Percentiles rank a stretch among this genome's conserved stretches.
phyloP scores from a whole-genome alignment of 2,888 invertebrate species.

The Horisme vitalbata region DNA sequence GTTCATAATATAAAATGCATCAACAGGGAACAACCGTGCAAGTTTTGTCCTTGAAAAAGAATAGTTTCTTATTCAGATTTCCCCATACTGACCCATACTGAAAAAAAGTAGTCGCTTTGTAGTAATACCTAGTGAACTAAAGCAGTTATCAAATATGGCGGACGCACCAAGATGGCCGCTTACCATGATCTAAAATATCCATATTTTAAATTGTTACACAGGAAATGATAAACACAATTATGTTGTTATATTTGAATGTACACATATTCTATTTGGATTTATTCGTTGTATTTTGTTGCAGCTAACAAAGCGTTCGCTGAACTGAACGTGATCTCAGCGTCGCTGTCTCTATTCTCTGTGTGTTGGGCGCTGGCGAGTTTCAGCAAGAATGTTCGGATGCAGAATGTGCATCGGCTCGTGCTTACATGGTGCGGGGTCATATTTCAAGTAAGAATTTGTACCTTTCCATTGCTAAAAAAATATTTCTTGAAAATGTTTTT shows the following conservation, averaged over 20 bases:
- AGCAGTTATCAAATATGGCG: too few relatives aligned
- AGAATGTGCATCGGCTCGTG: constrained; percentile 92
- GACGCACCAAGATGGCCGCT: too few relatives aligned
- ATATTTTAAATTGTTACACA: too few relatives aligned
- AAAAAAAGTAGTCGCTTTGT: too few relatives aligned
- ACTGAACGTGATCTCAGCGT: constrained; percentile 90
- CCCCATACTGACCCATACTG: too few relatives aligned
- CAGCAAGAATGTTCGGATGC: constrained; percentile 92
- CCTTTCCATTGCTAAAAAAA: not conserved
- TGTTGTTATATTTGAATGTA: too few relatives aligned
- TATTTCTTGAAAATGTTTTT: not conserved
- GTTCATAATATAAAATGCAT: not conserved
- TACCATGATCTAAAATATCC: too few relatives aligned
- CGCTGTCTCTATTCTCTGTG: constrained; percentile 91
- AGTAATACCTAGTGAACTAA: too few relatives aligned
- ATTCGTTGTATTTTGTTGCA: constrained; percentile 28
- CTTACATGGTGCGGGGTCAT: constrained; percentile 92
- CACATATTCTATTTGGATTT: not conserved
- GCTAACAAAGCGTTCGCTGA: constrained; percentile 86
- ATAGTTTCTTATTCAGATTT: too few relatives aligned
- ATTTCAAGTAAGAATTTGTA: constrained; percentile 81
- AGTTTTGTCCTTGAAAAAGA: too few relatives aligned
- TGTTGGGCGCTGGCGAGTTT: constrained; percentile 96
- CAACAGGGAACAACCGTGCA: too few relatives aligned
- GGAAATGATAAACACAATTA: too few relatives aligned